These are phyloP conservation scores for Popillia japonica DNA, from an alignment of 1,140 invertebrate species.

Conservation along the genomic window DNA sequence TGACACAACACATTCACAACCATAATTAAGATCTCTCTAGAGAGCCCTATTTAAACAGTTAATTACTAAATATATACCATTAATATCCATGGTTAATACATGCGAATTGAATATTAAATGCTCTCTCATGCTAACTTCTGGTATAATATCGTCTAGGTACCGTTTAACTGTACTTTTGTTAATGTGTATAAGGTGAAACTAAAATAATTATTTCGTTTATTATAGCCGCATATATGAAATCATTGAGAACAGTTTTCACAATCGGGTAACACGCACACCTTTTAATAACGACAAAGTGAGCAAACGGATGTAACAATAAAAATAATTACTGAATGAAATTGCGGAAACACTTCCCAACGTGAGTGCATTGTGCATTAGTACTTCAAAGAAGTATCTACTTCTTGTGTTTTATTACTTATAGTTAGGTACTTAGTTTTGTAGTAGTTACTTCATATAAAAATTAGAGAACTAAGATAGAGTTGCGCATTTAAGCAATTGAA, in stretches of 20 bases:
- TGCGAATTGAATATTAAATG: background rate
- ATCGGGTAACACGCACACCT: background rate
- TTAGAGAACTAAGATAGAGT: too few species aligned
- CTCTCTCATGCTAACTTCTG: background rate
- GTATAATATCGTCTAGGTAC: too few species aligned
- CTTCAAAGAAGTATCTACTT: too few species aligned
- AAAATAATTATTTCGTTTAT: background rate
- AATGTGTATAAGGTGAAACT: background rate
- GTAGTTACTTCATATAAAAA: too few species aligned
- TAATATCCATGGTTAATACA: too few species aligned
- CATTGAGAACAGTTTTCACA: background rate
- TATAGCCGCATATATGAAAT: background rate
- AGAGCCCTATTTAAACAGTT: too few species aligned
- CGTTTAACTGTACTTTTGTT: background rate
- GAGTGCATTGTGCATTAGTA: background rate
- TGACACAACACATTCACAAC: too few species aligned
- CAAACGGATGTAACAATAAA: constrained; percentile 5
- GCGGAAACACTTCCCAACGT: background rate
- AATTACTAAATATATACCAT: too few species aligned
- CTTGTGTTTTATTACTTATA: too few species aligned
- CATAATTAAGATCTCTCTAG: too few species aligned
- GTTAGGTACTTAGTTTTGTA: too few species aligned
- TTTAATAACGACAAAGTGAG: background rate
- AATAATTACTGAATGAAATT: constrained; percentile 12
- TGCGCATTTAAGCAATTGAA: too few species aligned